Conservation (phyloP, 2,113 vertebrate genomes). For the Microcebus griseorufus region DNA sequence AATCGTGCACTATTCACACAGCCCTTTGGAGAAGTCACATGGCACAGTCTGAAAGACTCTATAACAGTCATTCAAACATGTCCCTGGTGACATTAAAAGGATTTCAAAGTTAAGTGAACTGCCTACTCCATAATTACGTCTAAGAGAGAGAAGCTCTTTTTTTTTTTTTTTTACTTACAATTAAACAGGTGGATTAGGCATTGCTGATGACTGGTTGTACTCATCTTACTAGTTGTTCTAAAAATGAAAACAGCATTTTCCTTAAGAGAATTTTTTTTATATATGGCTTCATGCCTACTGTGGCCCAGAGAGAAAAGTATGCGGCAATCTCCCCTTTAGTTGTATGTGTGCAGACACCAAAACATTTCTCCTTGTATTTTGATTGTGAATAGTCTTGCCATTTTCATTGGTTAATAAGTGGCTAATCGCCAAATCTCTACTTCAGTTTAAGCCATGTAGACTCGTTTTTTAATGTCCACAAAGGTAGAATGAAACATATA, state of each 20-base stretch:
- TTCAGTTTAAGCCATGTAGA: neutral
- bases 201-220: slow-evolving; percentile 88
- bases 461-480: slow-evolving; percentile 6
- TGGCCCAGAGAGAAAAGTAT: neutral
- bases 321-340: neutral
- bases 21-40: slow-evolving; percentile 81
- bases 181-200: slow-evolving; percentile 86
- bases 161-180: slow-evolving; percentile 86
- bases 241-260: slow-evolving; percentile 86
- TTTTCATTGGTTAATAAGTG: neutral
- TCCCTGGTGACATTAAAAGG: slow-evolving; percentile 82
- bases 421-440: neutral
- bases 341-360: neutral
- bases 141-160: slow-evolving; percentile 85
- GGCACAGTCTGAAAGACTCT: slow-evolving; percentile 75
- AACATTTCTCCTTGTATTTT: neutral
- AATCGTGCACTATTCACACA: slow-evolving; percentile 62
- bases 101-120: slow-evolving; percentile 82
- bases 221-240: slow-evolving; percentile 84
- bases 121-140: slow-evolving; percentile 80
- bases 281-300: slow-evolving; percentile 43
- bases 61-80: slow-evolving; percentile 81
- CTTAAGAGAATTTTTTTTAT: slow-evolving; percentile 72
- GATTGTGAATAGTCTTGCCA: neutral
- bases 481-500: neutral